A percentile compares a stretch with the other conserved stretches of the same genome.
Evolutionary conservation across 2,113 vertebrate genomes (phyloP).

Genomic region (Centropus bengalensis): DNA sequence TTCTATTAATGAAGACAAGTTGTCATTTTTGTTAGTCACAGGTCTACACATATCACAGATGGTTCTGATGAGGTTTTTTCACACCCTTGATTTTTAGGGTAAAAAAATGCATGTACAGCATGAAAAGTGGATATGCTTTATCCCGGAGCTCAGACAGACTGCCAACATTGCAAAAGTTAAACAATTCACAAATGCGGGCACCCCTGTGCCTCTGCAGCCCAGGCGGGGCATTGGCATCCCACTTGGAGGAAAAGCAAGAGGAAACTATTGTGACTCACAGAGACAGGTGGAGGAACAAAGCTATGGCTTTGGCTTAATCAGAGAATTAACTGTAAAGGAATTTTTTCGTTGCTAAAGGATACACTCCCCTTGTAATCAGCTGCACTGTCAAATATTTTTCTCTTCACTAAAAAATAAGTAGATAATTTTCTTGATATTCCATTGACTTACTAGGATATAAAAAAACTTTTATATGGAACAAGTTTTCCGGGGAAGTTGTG

Average conservation of each 20-base stretch:
- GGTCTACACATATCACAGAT: background rate
- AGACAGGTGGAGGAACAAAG: slow-evolving; percentile 56
- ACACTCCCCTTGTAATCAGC: background rate
- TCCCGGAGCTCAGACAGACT: background rate
- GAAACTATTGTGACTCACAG: slow-evolving; percentile 45
- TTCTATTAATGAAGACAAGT: background rate
- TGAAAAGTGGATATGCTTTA: background rate
- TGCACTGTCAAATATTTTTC: background rate
- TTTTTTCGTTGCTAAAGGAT: slow-evolving; percentile 8
- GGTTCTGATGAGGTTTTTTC: background rate
- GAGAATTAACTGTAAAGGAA: slow-evolving; percentile 4
- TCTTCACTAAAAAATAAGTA: background rate
- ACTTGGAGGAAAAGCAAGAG: background rate
- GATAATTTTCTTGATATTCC: background rate
- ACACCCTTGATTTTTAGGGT: background rate
- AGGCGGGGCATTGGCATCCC: background rate
- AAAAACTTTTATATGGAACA: background rate
- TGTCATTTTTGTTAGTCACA: background rate
- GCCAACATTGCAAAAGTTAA: background rate
- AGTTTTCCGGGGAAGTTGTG: too few species aligned
- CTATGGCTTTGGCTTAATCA: slow-evolving; percentile 4
- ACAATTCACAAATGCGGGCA: background rate
- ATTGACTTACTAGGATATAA: background rate
- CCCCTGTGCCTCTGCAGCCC: slow-evolving; percentile 14
- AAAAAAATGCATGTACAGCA: background rate